Evolutionary conservation across 2,113 vertebrate genomes (phyloP), one percentile per base, ranked within the genome.

Genomic region (Suncus etruscus): DNA sequence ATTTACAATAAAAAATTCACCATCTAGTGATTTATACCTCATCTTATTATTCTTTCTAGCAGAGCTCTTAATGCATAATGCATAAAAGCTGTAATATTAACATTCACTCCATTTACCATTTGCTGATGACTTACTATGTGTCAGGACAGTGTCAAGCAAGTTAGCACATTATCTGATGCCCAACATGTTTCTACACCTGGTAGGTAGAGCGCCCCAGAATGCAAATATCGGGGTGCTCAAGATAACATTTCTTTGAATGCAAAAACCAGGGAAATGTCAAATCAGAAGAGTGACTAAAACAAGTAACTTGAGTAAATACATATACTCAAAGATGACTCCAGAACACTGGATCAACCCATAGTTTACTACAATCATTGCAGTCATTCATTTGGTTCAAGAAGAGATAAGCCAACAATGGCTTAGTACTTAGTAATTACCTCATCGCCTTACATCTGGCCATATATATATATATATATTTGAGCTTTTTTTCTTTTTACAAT

Each of bases 1-100:
- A 11, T 88, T 45, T 86, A 86, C 18, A 78, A 70, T 24, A 76
- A 92, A 86, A 93, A 76, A 92, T n/a, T 77, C 82, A 80, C 27
- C 1, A 61, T 77, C 73, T 83, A n/a, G 12, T 86, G 78, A 83
- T 73, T 80, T 80, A 14, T 6, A 89, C 65, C 82, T 76, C 22
- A 81, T 15, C 45, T 83, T 54, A 73, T 54, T 47, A 39, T 72
- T 72, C 45, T 78, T 93, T 48, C 69, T 58, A 5, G 47, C 39
- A 3, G 25, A 61, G 22, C 9, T 93, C 86, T 73, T 48, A 90
- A 89, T 63, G 73, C 25, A 91, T 8, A 51, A 61, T 20, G 87
- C 10, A 70, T 18, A 70, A 68, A 72, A 51, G 58, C 78, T 50
- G 18, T 11, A 65, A 81, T 48, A 84, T 27, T 75, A 83, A 61